Evolutionary conservation across 2,113 vertebrate species (phyloP).

Genomic region (Tachuris rubrigastra): DNA sequence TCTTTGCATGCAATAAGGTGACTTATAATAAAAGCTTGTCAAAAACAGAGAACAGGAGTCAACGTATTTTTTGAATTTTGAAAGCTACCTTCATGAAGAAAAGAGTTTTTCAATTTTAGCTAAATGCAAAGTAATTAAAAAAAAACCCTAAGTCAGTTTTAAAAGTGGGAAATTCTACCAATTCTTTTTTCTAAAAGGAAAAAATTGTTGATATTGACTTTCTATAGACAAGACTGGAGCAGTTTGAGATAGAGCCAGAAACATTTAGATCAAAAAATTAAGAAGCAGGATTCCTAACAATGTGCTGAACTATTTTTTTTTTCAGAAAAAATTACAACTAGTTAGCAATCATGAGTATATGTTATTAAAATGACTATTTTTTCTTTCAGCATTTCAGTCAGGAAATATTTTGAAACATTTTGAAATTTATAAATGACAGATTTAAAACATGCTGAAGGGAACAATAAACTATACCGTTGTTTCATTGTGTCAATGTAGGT

Average conservation of each 20-base stretch:
- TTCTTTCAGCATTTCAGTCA: background rate
- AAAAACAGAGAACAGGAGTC: background rate
- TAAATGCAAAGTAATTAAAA: background rate
- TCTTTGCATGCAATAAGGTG: background rate
- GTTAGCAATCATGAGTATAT: background rate
- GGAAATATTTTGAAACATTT: background rate
- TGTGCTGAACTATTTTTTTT: background rate
- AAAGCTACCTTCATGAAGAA: background rate
- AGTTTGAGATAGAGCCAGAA: background rate
- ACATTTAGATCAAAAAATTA: background rate
- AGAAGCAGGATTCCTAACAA: background rate
- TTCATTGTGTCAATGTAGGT: background rate
- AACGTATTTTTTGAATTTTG: background rate
- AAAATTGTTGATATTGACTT: background rate
- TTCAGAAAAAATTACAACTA: background rate
- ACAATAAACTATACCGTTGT: background rate
- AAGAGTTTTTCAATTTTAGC: background rate
- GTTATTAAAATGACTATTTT: background rate
- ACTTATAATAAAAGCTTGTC: background rate
- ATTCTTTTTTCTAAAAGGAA: background rate
- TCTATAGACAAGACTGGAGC: background rate
- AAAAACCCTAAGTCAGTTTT: background rate
- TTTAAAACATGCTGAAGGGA: background rate
- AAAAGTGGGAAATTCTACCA: background rate
- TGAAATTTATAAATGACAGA: background rate